phyloP scores from a whole-genome alignment of 1,140 invertebrate species.

The Gyrodactylus salaris region DNA sequence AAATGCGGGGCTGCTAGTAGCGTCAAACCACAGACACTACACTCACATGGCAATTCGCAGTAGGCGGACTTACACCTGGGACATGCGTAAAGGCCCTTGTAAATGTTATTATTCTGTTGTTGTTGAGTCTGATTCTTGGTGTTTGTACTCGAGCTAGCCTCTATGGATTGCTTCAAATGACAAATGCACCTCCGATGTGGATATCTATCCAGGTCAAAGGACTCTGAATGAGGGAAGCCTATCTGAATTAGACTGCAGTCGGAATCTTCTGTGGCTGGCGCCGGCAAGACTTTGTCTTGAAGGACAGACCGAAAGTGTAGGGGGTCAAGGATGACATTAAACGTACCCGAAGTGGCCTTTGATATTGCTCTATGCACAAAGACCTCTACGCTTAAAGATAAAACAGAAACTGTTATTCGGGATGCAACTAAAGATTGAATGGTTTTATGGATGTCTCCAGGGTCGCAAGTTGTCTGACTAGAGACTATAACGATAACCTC shows the following conservation, averaged over 20 bases:
- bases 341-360: conserved; percentile 34
- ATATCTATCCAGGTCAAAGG: not conserved
- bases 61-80: conserved; percentile 24
- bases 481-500: conserved; percentile 35
- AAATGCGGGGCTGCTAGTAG: conserved; percentile 86
- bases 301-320: conserved; percentile 43
- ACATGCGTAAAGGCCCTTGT: not conserved
- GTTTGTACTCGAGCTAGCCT: not conserved
- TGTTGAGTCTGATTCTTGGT: too few relatives aligned
- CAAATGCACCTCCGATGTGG: not conserved
- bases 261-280: conserved; percentile 26
- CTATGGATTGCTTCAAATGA: not conserved
- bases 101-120: not conserved
- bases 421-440: conserved; percentile 27
- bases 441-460: conserved; percentile 51
- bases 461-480: conserved; percentile 76
- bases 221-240: not conserved
- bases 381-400: conserved; percentile 72
- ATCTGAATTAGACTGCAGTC: not conserved
- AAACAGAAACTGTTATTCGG: conserved; percentile 51
- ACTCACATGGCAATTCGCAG: conserved; percentile 82
- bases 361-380: conserved; percentile 48
- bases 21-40: conserved; percentile 57
- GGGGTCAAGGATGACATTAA: conserved; percentile 59
- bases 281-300: conserved; percentile 40